phyloP scores from a whole-genome alignment of 2,888 invertebrate genomes.

The Drosophila diplacantha region DNA sequence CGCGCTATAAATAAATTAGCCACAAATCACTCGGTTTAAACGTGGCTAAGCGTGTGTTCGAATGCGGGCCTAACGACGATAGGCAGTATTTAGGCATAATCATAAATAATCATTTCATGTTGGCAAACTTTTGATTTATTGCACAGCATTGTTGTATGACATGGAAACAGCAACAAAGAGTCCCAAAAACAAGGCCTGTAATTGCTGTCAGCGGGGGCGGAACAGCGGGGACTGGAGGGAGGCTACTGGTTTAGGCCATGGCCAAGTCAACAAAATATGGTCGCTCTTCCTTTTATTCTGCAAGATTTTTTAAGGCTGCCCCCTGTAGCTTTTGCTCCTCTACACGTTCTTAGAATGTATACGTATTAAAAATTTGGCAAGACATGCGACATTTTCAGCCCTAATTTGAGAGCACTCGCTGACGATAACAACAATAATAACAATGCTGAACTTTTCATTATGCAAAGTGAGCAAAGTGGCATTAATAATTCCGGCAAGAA shows the following conservation, averaged over 20 bases:
- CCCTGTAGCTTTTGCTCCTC: not conserved
- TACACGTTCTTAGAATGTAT: constrained; percentile 24
- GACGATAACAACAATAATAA: constrained; percentile 21
- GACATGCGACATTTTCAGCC: constrained; percentile 56
- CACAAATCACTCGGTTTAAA: constrained; percentile 39
- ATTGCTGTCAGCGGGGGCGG: constrained; percentile 32
- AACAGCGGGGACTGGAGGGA: not conserved
- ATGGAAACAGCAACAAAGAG: constrained; percentile 41
- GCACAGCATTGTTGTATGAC: constrained; percentile 51
- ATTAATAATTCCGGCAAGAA: constrained; percentile 47
- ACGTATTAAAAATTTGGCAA: constrained; percentile 42
- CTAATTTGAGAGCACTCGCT: constrained; percentile 51
- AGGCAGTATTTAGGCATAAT: constrained; percentile 33
- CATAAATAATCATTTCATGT: constrained; percentile 43
- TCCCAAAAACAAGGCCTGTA: constrained; percentile 35
- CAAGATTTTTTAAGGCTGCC: constrained; percentile 17
- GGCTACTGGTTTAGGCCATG: constrained; percentile 26
- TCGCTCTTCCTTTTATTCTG: constrained; percentile 14
- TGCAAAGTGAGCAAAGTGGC: constrained; percentile 53
- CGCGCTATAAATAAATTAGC: constrained; percentile 36
- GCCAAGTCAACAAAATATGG: constrained; percentile 24
- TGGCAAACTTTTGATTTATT: constrained; percentile 60
- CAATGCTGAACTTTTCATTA: constrained; percentile 57
- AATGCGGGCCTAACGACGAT: constrained; percentile 21
- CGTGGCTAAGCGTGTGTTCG: constrained; percentile 14